Percentiles rank a stretch among this genome's conserved stretches.
Evolutionary conservation across 2,888 invertebrate genomes (phyloP).

Genomic region (Latrodectus elegans): DNA sequence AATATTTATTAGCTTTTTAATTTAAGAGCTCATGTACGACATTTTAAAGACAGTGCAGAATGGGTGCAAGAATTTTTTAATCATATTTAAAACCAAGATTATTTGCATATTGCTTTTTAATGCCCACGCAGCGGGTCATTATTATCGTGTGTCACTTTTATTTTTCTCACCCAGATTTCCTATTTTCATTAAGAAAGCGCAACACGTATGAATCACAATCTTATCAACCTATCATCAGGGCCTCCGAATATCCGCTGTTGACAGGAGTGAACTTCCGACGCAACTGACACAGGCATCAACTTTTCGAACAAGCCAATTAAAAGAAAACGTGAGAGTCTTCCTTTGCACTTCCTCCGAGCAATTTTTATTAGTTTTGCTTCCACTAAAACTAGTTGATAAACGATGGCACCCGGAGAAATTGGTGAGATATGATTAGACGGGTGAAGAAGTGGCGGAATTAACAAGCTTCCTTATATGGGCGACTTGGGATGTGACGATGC

Average conservation of each 20-base stretch:
- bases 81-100: too few relatives aligned
- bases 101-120: too few relatives aligned
- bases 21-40: too few relatives aligned
- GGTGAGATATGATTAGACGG: not conserved
- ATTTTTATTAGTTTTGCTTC: not conserved
- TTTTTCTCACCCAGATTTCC: too few relatives aligned
- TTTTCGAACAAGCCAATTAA: not conserved
- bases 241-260: not conserved
- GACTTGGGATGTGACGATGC: slow-evolving; percentile 24
- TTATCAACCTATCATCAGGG: not conserved
- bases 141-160: too few relatives aligned
- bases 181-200: too few relatives aligned
- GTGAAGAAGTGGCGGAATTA: slow-evolving; percentile 28
- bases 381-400: not conserved
- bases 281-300: not conserved
- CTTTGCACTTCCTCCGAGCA: not conserved
- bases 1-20: too few relatives aligned
- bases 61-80: too few relatives aligned
- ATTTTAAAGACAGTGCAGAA: too few relatives aligned
- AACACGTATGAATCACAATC: too few relatives aligned
- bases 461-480: slow-evolving; percentile 42
- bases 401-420: not conserved
- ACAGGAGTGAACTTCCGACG: not conserved
- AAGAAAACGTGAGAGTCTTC: not conserved
- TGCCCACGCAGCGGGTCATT: too few relatives aligned